Evolutionary conservation across 2,113 vertebrate species (phyloP).

Genomic region (Xiphophorus maculatus): DNA sequence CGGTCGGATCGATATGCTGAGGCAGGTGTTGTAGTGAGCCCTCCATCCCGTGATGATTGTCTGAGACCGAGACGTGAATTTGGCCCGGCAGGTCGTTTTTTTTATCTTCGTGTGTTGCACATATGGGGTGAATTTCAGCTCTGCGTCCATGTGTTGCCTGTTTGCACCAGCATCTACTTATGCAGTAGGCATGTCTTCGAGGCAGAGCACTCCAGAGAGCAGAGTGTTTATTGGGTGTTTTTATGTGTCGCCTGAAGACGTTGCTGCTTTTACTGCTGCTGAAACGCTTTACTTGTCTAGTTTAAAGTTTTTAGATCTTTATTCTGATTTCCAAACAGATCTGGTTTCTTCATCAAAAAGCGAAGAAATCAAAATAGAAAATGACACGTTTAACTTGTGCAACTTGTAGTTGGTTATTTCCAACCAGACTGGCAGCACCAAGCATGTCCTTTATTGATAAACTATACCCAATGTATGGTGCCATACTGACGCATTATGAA

Average conservation of each 20-base stretch:
- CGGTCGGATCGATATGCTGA: background rate
- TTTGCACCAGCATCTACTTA: slow-evolving; percentile 36
- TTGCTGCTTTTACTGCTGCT: slow-evolving; percentile 21
- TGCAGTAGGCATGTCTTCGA: slow-evolving; percentile 26
- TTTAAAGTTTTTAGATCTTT: background rate
- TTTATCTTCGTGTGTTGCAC: background rate
- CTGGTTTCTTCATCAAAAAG: background rate
- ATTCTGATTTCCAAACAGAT: background rate
- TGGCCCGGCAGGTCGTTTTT: slow-evolving; percentile 35
- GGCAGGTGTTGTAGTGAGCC: slow-evolving; percentile 51
- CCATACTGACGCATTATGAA: slow-evolving; percentile 26
- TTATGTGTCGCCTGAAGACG: slow-evolving; percentile 50
- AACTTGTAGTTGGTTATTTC: background rate
- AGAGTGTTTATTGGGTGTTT: slow-evolving; percentile 63
- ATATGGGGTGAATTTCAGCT: slow-evolving; percentile 10
- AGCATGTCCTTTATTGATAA: background rate
- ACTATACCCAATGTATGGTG: slow-evolving; percentile 1
- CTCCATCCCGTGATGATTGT: slow-evolving; percentile 31
- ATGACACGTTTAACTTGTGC: slow-evolving; percentile 1
- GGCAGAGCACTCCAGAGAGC: slow-evolving; percentile 60
- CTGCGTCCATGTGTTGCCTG: slow-evolving; percentile 27
- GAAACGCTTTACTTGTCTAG: slow-evolving; percentile 13
- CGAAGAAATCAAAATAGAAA: slow-evolving; percentile 10
- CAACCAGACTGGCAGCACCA: slow-evolving; percentile 23
- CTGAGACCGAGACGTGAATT: slow-evolving; percentile 18